phyloP scores from a whole-genome alignment of 2,888 invertebrate species.

The Euplexia lucipara region DNA sequence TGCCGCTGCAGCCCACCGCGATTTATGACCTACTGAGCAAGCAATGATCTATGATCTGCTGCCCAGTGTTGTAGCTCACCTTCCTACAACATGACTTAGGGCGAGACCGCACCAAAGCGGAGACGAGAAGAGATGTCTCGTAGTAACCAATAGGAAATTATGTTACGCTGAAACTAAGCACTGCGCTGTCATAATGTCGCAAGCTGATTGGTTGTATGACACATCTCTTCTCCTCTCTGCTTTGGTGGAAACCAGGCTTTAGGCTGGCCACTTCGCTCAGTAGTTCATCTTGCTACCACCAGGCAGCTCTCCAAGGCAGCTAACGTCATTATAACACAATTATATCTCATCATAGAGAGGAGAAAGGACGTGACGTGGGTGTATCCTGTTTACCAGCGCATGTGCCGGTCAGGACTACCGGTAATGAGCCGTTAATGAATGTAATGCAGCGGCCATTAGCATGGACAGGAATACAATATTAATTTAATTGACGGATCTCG shows the following conservation, averaged over 20 bases:
- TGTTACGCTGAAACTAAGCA: no score
- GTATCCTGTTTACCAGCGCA: conserved; percentile 43
- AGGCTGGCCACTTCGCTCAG: neutral
- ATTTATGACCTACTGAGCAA: conserved; percentile 35
- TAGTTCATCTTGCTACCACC: neutral
- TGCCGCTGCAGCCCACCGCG: neutral
- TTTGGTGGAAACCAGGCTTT: no score
- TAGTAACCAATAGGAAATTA: no score
- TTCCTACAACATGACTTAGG: neutral
- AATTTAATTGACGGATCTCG: conserved; percentile 17
- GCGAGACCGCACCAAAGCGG: no score
- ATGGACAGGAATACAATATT: conserved; percentile 31
- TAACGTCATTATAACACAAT: conserved; percentile 1
- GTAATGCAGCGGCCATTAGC: conserved; percentile 4
- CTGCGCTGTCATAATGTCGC: no score
- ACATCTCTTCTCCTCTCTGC: no score
- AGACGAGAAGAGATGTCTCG: no score
- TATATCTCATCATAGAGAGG: conserved; percentile 2
- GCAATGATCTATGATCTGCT: conserved; percentile 26
- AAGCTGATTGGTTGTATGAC: no score
- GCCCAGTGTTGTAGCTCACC: neutral
- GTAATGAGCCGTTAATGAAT: conserved; percentile 39
- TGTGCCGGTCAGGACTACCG: neutral
- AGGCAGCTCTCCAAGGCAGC: neutral
- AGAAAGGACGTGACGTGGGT: conserved; percentile 15